These are phyloP conservation scores for Phortica magna DNA, from an alignment of 2,888 invertebrate genomes.

Conservation along the genomic window DNA sequence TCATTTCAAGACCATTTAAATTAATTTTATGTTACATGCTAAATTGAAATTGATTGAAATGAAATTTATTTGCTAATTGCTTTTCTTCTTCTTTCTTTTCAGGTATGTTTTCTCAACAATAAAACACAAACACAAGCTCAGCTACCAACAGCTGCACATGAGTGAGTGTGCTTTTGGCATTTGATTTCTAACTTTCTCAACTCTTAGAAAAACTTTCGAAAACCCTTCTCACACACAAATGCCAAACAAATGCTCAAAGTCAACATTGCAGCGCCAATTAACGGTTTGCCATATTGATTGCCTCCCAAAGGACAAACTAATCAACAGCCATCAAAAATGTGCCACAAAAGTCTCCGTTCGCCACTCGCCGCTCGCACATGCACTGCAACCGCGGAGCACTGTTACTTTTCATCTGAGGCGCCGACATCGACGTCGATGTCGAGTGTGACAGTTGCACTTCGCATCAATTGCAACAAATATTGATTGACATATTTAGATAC, in stretches of 20 bases:
- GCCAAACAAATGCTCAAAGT: neutral
- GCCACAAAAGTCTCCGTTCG: neutral
- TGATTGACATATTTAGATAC: constrained; percentile 11
- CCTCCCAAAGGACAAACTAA: constrained; percentile 17
- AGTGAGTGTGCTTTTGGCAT: no score
- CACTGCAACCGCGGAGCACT: neutral
- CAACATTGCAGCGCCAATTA: constrained; percentile 16
- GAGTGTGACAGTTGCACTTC: neutral
- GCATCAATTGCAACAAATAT: neutral
- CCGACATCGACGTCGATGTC: neutral
- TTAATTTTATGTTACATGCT: no score
- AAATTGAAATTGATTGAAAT: no score
- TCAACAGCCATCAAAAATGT: neutral
- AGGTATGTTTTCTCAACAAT: constrained; percentile 15
- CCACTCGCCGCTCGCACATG: neutral
- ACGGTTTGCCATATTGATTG: constrained; percentile 10
- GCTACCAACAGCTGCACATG: no score
- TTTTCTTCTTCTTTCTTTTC: constrained; percentile 13
- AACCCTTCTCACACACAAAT: neutral
- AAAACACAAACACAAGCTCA: no score
- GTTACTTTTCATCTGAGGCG: constrained; percentile 9
- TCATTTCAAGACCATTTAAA: no score
- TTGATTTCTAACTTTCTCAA: no score
- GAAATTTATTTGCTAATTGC: neutral
- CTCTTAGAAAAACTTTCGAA: neutral